Conservation (phyloP, 2,888 invertebrate genomes). For the Muscina levida region DNA sequence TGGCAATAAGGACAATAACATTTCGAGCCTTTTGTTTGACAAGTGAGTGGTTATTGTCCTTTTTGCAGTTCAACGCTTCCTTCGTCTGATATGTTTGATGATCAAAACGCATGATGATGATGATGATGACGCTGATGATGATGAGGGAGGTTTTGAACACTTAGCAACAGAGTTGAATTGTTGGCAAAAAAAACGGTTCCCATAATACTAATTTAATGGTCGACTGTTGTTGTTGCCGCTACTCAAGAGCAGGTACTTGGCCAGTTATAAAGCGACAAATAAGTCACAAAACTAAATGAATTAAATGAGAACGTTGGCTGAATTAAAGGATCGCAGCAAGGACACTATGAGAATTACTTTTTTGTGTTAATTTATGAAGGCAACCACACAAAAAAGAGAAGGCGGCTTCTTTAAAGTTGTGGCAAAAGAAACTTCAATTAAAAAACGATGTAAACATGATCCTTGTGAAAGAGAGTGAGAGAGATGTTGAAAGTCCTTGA, state of each 20-base stretch:
- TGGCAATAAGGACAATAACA: constrained; percentile 54
- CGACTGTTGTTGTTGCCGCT: constrained; percentile 25
- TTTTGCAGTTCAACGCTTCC: constrained; percentile 63
- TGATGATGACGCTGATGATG: constrained; percentile 32
- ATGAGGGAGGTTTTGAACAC: constrained; percentile 58
- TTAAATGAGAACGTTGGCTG: constrained; percentile 15
- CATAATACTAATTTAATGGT: constrained; percentile 39
- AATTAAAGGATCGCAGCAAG: constrained; percentile 47
- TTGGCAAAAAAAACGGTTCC: constrained; percentile 53
- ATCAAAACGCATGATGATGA: constrained; percentile 36
- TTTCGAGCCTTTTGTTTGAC: constrained; percentile 46
- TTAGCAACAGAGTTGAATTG: constrained; percentile 43
- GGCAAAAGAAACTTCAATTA: constrained; percentile 50
- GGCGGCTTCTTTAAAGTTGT: constrained; percentile 40
- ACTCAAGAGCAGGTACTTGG: constrained; percentile 53
- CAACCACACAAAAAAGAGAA: no score
- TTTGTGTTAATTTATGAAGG: no score
- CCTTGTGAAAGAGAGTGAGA: not conserved
- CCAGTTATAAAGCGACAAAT: constrained; percentile 58
- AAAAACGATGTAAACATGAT: constrained; percentile 53
- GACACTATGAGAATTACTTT: constrained; percentile 52
- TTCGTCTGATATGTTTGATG: constrained; percentile 27
- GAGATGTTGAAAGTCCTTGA: constrained; percentile 3
- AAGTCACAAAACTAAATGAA: constrained; percentile 59
- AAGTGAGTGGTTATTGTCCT: constrained; percentile 52